Conservation (phyloP, 2,797 vertebrate species). For the Microctenopoma lineatum region DNA sequence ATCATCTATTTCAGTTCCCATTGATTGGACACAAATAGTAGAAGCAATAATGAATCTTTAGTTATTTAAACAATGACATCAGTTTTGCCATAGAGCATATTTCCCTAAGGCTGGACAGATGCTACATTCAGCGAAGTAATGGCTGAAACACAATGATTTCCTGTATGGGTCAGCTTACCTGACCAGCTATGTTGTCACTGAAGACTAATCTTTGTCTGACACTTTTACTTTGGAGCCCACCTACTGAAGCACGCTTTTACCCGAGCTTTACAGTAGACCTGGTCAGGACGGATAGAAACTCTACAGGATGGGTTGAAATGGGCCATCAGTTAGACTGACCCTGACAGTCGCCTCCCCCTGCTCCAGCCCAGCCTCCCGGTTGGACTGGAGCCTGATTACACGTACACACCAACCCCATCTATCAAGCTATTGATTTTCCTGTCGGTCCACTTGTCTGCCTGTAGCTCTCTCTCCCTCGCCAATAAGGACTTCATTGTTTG, state of each 20-base stretch:
- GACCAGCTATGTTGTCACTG: conserved; percentile 42
- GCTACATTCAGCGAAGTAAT: conserved; percentile 44
- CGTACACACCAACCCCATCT: conserved; percentile 75
- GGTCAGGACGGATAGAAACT: conserved; percentile 60
- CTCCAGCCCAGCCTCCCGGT: conserved; percentile 47
- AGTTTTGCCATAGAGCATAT: conserved; percentile 19
- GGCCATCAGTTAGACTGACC: conserved; percentile 71
- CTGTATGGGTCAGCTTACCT: conserved; percentile 37
- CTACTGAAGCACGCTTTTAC: conserved; percentile 49
- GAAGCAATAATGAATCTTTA: conserved; percentile 7
- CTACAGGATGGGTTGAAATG: conserved; percentile 63
- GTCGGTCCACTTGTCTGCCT: conserved; percentile 74
- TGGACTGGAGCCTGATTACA: conserved; percentile 71
- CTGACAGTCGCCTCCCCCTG: conserved; percentile 57
- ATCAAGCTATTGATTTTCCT: conserved; percentile 82
- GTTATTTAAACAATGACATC: conserved; percentile 23
- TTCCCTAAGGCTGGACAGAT: conserved; percentile 30
- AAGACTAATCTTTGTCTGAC: conserved; percentile 52
- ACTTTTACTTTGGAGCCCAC: conserved; percentile 47
- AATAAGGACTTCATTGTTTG: conserved; percentile 79
- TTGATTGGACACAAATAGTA: neutral
- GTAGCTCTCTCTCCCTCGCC: conserved; percentile 64
- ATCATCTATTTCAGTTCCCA: conserved; percentile 5
- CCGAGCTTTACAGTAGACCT: conserved; percentile 27
- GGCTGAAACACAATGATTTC: conserved; percentile 59